phyloP scores from a whole-genome alignment of 2,797 vertebrate genomes.

The Eulemur coronatus region DNA sequence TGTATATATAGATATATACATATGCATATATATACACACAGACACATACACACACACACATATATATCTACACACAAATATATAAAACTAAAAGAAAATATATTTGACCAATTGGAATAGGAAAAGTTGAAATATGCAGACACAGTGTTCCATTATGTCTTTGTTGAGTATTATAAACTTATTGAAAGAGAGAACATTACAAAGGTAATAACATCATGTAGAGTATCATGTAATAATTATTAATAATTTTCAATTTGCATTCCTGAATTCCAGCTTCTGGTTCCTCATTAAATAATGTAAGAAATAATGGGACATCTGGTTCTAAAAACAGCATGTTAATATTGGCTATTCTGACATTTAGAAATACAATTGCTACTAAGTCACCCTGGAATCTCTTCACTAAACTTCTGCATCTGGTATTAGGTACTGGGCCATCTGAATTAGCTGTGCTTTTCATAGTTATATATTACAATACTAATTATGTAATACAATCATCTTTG shows the following conservation, averaged over 20 bases:
- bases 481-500: neutral
- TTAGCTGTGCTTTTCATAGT: neutral
- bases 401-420: neutral
- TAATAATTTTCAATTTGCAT: slow-evolving; percentile 14
- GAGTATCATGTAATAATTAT: neutral
- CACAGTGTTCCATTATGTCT: neutral
- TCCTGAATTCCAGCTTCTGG: neutral
- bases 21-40: neutral
- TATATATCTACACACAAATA: neutral
- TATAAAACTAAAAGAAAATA: neutral
- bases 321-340: neutral
- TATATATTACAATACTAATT: neutral
- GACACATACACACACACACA: neutral
- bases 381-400: neutral
- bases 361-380: neutral
- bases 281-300: neutral
- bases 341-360: neutral
- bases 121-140: neutral
- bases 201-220: neutral
- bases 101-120: neutral
- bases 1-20: fast-evolving
- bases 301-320: neutral
- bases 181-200: neutral
- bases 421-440: neutral
- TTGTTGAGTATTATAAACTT: neutral